Base-by-base conservation (phyloP, 2,888 invertebrate species). In the Campoplex capitator region DNA sequence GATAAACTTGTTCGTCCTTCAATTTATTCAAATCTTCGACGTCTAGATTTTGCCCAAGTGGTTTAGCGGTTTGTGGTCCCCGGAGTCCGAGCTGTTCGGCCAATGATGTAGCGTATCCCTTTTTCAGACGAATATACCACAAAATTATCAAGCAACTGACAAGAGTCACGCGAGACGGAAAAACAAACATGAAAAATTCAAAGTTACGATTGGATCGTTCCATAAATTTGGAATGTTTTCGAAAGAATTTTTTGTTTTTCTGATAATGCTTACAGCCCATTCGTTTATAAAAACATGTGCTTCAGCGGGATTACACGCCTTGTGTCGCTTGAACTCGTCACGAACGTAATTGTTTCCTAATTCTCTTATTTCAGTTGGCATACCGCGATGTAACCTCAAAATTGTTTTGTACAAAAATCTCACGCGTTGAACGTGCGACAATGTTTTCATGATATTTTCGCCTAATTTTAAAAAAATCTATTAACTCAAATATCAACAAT, bases 261-360 rank as follows among this genome's bases (percentile, higher is more conserved):
- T 11, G 8, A 18, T 32, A 85, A 56, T 88, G 93, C 96, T 95
- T 94, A 98, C 98, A 74, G 97, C 97, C 99, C 99, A 99, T 95
- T 98, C 98, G 42, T 96, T 96, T 94, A 99, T 96, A 93, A 99
- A 99, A 78, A 97, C 95, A 18, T 95, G 95, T 0, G 97, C 96
- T 93, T 98, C 97, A 67, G 95, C 95, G 0, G 96, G 95, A 78
- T 96, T 96, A 90, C 97, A 97, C 13, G 95, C 96, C 92, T 97
- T 97, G 93, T 99, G 98, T 70, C 98, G 95, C 92, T 96, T 96
- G 93, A 99, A 99, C 94, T 99, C 98, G 89, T 97, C 97, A 88
- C 96, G 96, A 0, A 97, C 97, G 92, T 98, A 98, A 91, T 96
- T 96, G 91, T 97, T 96, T 0, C 98, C 98, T 45, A 98, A 92